Conservation (phyloP, 2,888 invertebrate genomes). For the Xestobium rufovillosum region DNA sequence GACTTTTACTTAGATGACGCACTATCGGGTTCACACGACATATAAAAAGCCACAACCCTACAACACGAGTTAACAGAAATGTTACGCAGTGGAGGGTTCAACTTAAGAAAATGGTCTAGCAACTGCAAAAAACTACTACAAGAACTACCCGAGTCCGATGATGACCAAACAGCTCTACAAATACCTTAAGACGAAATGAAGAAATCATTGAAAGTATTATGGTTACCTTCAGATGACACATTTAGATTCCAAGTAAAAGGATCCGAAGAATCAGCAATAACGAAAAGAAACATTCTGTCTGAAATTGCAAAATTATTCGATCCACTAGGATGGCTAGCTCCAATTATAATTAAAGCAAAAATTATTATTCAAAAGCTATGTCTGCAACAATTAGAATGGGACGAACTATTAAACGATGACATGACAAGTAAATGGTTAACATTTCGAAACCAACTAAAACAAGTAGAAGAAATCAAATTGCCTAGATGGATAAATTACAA, state of each 20-base stretch:
- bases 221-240: slow-evolving; percentile 10
- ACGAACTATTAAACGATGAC: slow-evolving; percentile 9
- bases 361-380: too few relatives aligned
- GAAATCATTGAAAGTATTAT: slow-evolving; percentile 11
- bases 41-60: slow-evolving; percentile 11
- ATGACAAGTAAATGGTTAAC: slow-evolving; percentile 7
- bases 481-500: too few relatives aligned
- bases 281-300: slow-evolving; percentile 24
- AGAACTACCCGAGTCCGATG: slow-evolving; percentile 2
- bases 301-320: slow-evolving; percentile 22
- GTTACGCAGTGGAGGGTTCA: slow-evolving; percentile 10
- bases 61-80: slow-evolving; percentile 6
- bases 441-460: slow-evolving; percentile 8
- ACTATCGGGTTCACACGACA: slow-evolving; percentile 12
- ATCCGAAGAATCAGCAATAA: slow-evolving; percentile 5
- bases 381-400: slow-evolving; percentile 14
- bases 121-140: slow-evolving; percentile 12
- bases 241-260: slow-evolving; percentile 12
- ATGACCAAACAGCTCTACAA: slow-evolving; percentile 10
- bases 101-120: slow-evolving; percentile 16
- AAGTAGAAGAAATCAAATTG: slow-evolving; percentile 11
- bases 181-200: slow-evolving; percentile 10
- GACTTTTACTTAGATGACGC: slow-evolving; percentile 26
- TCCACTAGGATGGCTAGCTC: slow-evolving; percentile 23
- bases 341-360: slow-evolving; percentile 19